Evolutionary conservation across 2,888 invertebrate species (phyloP), one percentile per base, ranked within the genome.

Genomic region (Chrysopilus asiliformis): DNA sequence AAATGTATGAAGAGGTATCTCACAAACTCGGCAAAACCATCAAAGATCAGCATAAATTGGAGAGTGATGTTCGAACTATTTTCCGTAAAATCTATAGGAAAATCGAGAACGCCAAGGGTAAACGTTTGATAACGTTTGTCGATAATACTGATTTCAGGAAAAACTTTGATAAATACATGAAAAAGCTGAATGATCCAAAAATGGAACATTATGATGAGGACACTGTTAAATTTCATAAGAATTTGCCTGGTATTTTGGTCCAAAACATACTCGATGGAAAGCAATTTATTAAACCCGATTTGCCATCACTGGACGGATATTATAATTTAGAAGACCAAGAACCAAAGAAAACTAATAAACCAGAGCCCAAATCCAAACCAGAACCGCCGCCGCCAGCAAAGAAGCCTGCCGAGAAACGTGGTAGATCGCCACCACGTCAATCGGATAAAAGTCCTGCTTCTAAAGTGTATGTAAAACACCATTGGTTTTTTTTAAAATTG

Each of bases 41-140:
- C 3, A 7, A 2, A 2, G 17, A 27, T 10, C 10, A 8, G 3
- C 12, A 13, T 4, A 19, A 3, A 3, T 32, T 32, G 25, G 27
- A 37, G 14, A 16, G 13, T 18, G 20, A 13, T 9, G 19, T 43
- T 13, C 36, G 38, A 2, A 36, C 38, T 25, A 36, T 42, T 16
- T 44, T 44, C 18, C 40, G 44, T 8, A 42, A 44, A 39, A 28
- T 44, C 6, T 44, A 44, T 24, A 40, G 44, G 12, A 44, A 44
- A 37, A 44, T 44, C 30, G 44, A 44, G 28, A 42, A 40, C 24
- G 36, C 32, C 10, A 40, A 42, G 22, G 44, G 44, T 10, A 39
- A 38, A 15, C 36, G 36, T 6, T 20, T 36, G 24, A 30, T 44
- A 16, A 25, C 31, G 8, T 20, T 36, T 4, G 41, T 42, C 18